Base-by-base conservation (phyloP, 2,888 invertebrate species). In the Andrena dorsata region DNA sequence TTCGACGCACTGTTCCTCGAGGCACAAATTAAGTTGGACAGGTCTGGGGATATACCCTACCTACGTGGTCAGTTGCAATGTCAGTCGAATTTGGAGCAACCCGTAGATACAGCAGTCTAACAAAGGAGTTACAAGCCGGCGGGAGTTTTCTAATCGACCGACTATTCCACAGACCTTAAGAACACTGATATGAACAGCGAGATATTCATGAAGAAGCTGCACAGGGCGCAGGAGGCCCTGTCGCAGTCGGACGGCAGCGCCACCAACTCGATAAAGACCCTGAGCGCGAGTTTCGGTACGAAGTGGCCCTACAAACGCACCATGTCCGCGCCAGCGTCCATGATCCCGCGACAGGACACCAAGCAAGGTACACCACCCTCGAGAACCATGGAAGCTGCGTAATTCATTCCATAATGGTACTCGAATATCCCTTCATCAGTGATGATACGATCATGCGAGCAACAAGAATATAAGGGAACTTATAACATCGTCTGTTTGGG, bases 291-390 rank as follows among this genome's bases (percentile, higher is more conserved):
- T 89, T 97, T 98, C 91, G 98, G 97, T 74, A 97, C 97, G 64
- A 99, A 98, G 95, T 98, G 98, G 97, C 98, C 98, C 0, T 99
- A 98, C 94, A 98, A 98, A 94, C 95, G 98, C 81, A 98, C 98
- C 65, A 97, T 98, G 95, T 98, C 98, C 6, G 98, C 98, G 16
- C 98, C 98, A 10, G 97, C 98, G 63, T 97, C 97, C 70, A 97
- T 97, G 94, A 95, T 97, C 74, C 96, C 97, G 0, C 95, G 96
- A 68, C 96, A 96, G 91, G 97, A 97, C 91, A 95, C 96, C 16
- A 97, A 97, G 94, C 95, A 95, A 94, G 95, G 96, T 95, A 92
- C 90, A 28, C 2, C 7, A 47, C 2, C 30, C 23, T 2, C 23
- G 2, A 49, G 13, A 35, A 26, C 60, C 30, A n/a, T 30, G 32